Conservation (phyloP, 1,140 invertebrate genomes). For the Meteorus sp. region DNA sequence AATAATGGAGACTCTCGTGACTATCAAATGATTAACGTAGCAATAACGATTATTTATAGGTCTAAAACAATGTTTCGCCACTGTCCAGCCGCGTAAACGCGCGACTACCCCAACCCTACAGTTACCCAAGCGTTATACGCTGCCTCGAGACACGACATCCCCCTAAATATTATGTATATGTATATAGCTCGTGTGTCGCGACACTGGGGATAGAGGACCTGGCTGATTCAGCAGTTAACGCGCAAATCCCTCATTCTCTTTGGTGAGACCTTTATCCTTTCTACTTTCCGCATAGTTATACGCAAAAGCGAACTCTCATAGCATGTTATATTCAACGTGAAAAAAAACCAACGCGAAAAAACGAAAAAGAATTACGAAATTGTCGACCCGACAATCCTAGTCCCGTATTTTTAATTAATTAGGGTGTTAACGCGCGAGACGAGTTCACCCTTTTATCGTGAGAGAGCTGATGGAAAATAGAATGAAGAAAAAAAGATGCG, state of each 20-base stretch:
- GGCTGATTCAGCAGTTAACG: slow-evolving; percentile 43
- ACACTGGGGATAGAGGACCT: slow-evolving; percentile 19
- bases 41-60: slow-evolving; percentile 57
- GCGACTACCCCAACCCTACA: not conserved
- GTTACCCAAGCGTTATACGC: no score
- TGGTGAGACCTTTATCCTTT: not conserved
- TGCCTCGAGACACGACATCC: slow-evolving; percentile 1
- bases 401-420: slow-evolving; percentile 7
- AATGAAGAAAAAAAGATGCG: not conserved
- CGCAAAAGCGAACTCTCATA: no score
- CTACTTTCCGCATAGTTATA: no score
- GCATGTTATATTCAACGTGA: not conserved
- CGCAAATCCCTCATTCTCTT: slow-evolving; percentile 12
- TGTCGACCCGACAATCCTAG: not conserved
- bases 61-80: slow-evolving; percentile 52
- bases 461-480: not conserved
- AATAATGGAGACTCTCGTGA: slow-evolving; percentile 51
- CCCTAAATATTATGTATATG: no score
- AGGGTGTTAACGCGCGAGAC: not conserved
- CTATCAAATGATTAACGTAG: slow-evolving; percentile 53
- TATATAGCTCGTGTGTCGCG: not conserved
- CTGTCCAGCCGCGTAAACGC: slow-evolving; percentile 36
- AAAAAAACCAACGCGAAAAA: no score
- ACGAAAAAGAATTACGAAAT: slow-evolving; percentile 13
- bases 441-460: not conserved